Evolutionary conservation across 2,113 vertebrate species (phyloP).

Genomic region (Pristiophorus japonicus): DNA sequence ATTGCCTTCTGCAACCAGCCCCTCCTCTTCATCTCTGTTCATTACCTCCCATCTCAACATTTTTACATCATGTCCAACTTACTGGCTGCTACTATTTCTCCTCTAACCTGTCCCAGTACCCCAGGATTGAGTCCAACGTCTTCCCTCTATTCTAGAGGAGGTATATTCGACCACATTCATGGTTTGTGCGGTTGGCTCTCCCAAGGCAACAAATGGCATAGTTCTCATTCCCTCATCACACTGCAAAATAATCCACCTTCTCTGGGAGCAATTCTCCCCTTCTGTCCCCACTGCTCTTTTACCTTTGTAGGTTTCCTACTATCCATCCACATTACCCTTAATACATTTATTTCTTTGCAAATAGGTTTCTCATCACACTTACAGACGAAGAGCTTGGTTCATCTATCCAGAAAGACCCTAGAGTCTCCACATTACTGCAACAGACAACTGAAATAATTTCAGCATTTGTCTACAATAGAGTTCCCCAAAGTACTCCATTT

Average conservation of each 20-base stretch:
- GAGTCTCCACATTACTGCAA: too few species aligned
- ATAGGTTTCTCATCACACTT: neutral
- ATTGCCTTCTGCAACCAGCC: neutral
- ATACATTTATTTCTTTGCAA: neutral
- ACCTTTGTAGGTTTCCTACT: neutral
- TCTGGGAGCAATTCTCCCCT: neutral
- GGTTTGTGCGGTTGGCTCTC: too few species aligned
- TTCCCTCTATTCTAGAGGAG: too few species aligned
- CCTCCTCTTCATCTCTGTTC: neutral
- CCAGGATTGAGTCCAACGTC: too few species aligned
- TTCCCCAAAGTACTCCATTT: neutral
- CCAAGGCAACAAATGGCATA: too few species aligned
- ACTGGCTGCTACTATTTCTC: neutral
- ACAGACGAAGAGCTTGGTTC: too few species aligned
- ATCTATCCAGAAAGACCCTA: too few species aligned
- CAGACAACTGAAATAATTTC: neutral
- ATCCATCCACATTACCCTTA: neutral
- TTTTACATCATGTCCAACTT: neutral
- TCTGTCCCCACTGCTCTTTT: too few species aligned
- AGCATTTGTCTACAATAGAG: neutral
- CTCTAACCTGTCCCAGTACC: too few species aligned
- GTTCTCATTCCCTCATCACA: too few species aligned
- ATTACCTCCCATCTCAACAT: neutral
- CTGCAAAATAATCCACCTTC: too few species aligned
- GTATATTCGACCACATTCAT: rapidly evolving